These are phyloP conservation scores for Nanger granti DNA, from an alignment of 2,113 vertebrate species.

Conservation along the genomic window DNA sequence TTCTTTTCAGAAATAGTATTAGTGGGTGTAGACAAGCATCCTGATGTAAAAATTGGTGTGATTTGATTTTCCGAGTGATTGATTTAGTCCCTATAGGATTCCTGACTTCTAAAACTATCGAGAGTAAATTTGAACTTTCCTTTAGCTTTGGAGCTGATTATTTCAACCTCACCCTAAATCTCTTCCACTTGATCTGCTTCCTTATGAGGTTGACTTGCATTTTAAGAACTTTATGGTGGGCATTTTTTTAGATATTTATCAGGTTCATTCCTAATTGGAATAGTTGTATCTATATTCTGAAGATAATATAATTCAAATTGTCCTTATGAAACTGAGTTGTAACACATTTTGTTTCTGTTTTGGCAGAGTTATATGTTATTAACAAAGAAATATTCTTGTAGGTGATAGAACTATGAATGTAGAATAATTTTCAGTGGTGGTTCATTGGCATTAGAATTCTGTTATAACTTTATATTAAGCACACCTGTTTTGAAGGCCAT, in stretches of 20 bases:
- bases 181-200: neutral
- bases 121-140: neutral
- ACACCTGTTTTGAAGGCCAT: slow-evolving; percentile 13
- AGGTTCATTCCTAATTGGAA: slow-evolving; percentile 19
- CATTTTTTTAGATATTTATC: slow-evolving; percentile 16
- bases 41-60: neutral
- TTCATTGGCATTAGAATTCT: slow-evolving; percentile 7
- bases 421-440: slow-evolving; percentile 9
- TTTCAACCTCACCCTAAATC: neutral
- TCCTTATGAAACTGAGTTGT: slow-evolving; percentile 11
- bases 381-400: neutral
- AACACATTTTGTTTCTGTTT: neutral
- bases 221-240: neutral
- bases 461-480: neutral
- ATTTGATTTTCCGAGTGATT: slow-evolving; percentile 39
- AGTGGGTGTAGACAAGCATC: neutral
- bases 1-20: neutral
- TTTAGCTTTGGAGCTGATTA: neutral
- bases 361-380: neutral
- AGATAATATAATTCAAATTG: slow-evolving; percentile 14
- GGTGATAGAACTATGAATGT: neutral
- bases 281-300: neutral
- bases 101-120: slow-evolving; percentile 7
- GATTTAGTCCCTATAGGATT: neutral
- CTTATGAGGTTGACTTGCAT: neutral